Evolutionary conservation across 2,113 vertebrate species (phyloP).

Genomic region (Ifrita kowaldi): DNA sequence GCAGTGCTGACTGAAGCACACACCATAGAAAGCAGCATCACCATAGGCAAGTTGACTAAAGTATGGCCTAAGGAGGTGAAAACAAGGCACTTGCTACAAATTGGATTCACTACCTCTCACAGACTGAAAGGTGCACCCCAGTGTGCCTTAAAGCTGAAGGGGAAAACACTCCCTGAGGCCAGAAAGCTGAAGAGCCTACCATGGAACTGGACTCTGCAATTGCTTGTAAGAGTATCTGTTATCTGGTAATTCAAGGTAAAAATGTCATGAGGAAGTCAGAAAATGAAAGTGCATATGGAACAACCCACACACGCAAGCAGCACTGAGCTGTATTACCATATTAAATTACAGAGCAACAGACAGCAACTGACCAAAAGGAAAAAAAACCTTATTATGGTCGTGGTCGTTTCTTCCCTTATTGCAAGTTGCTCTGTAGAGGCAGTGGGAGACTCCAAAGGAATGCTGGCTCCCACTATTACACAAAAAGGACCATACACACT

Average conservation of each 20-base stretch:
- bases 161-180: background rate
- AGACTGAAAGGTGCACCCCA: background rate
- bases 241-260: background rate
- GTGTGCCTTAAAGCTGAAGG: background rate
- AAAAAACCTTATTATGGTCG: rapidly evolving
- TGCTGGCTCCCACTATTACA: background rate
- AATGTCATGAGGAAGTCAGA: background rate
- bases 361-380: background rate
- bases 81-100: background rate
- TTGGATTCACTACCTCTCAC: background rate
- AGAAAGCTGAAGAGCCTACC: background rate
- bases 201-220: background rate
- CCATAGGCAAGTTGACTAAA: background rate
- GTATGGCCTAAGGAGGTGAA: background rate
- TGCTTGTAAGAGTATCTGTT: background rate
- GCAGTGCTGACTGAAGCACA: background rate
- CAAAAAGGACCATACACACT: background rate
- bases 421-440: background rate
- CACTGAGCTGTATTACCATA: background rate
- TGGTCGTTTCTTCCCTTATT: background rate
- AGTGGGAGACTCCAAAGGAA: background rate
- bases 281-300: background rate
- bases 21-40: background rate
- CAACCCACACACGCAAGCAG: background rate
- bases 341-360: background rate